These are phyloP conservation scores for Triops longicaudatus DNA, from an alignment of 1,140 invertebrate genomes.

Conservation along the genomic window DNA sequence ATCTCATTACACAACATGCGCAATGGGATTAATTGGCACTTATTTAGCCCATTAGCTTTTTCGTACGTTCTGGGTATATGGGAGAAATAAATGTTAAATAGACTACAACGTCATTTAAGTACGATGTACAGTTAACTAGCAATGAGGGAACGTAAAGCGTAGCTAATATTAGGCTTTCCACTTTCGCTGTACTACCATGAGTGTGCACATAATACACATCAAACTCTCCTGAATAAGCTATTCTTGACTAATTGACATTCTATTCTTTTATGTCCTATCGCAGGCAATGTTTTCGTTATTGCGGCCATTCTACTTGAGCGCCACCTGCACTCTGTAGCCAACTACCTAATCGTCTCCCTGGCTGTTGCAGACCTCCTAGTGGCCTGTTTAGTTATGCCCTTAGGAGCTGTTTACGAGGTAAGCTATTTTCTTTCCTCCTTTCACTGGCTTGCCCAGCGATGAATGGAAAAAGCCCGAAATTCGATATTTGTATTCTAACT, in stretches of 20 bases:
- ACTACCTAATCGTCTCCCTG: slow-evolving; percentile 75
- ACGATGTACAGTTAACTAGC: background rate
- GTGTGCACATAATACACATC: too few relatives aligned
- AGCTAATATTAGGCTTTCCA: too few relatives aligned
- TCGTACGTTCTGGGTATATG: background rate
- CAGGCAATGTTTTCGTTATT: slow-evolving; percentile 91
- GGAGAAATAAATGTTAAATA: background rate
- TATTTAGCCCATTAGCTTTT: background rate
- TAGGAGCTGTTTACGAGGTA: slow-evolving; percentile 54
- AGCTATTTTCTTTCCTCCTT: slow-evolving; percentile 34
- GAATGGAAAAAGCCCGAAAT: too few relatives aligned
- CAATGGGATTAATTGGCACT: background rate
- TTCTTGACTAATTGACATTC: background rate
- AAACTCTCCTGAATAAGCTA: background rate
- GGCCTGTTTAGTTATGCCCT: slow-evolving; percentile 74
- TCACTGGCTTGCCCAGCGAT: background rate
- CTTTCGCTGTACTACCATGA: too few relatives aligned
- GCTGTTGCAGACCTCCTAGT: slow-evolving; percentile 79
- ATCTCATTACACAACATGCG: background rate
- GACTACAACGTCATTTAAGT: background rate
- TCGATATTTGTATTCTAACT: too few relatives aligned
- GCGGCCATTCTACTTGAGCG: slow-evolving; percentile 83
- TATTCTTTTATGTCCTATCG: slow-evolving; percentile 24
- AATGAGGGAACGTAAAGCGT: too few relatives aligned
- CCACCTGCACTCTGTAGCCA: slow-evolving; percentile 75